A percentile compares a stretch with the other conserved stretches of the same genome.
Evolutionary conservation across 2,797 vertebrate species (phyloP).

Genomic region (Loris lydekkerianus): DNA sequence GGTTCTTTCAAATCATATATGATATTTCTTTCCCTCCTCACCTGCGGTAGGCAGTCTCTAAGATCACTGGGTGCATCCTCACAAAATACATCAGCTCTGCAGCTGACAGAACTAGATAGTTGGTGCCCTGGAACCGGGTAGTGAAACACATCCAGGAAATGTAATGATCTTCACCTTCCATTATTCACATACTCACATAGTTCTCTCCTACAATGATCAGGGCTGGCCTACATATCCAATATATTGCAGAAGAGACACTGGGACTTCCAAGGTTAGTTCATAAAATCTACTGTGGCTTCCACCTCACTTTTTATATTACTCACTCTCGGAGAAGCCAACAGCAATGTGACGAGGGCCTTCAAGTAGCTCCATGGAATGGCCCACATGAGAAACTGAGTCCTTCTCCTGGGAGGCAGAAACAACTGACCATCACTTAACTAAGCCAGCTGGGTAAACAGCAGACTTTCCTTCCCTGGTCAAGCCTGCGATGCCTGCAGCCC

Average conservation of each 20-base stretch:
- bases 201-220: background rate
- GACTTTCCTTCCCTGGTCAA: background rate
- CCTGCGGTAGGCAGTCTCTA: background rate
- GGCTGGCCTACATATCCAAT: background rate
- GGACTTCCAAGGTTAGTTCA: background rate
- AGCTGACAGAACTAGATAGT: conserved; percentile 31
- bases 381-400: background rate
- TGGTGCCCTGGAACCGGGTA: conserved; percentile 64
- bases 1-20: background rate
- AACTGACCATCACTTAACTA: background rate
- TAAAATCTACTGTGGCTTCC: background rate
- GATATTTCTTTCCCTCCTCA: background rate
- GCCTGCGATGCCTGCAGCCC: background rate
- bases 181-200: background rate
- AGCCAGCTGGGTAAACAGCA: background rate
- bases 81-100: background rate
- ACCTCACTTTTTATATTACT: background rate
- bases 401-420: background rate
- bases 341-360: background rate
- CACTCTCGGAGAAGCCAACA: background rate
- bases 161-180: background rate
- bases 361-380: background rate
- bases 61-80: background rate
- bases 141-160: conserved; percentile 54
- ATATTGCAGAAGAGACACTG: background rate